Percentiles rank a stretch among this genome's conserved stretches.
These are phyloP conservation scores for Nephrotoma guestfalica DNA, from an alignment of 2,888 invertebrate genomes.

Conservation along the genomic window DNA sequence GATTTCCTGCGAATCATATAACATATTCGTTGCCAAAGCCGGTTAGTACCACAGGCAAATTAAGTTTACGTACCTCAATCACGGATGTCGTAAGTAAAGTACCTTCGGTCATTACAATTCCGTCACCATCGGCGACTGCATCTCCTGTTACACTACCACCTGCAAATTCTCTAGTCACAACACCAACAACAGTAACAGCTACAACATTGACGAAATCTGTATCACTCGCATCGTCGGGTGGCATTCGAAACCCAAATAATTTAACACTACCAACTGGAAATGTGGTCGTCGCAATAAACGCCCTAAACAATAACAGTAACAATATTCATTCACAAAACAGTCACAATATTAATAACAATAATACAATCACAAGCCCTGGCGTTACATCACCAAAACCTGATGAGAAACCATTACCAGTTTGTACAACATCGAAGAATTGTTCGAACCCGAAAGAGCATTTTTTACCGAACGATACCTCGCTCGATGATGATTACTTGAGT, in stretches of 20 bases:
- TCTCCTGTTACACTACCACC: slow-evolving; percentile 12
- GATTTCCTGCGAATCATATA: slow-evolving; percentile 29
- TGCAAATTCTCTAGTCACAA: slow-evolving; percentile 1
- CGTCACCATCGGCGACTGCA: slow-evolving; percentile 18
- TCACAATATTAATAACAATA: neutral
- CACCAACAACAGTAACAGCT: slow-evolving; percentile 9
- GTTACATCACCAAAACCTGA: slow-evolving; percentile 2
- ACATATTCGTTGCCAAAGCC: slow-evolving; percentile 31
- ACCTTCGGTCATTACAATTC: slow-evolving; percentile 31
- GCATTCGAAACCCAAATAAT: neutral
- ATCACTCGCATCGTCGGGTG: neutral
- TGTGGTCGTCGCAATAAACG: slow-evolving; percentile 9
- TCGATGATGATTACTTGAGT: slow-evolving; percentile 59
- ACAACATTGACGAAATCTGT: slow-evolving; percentile 3
- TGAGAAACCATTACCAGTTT: slow-evolving; percentile 28
- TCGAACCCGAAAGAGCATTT: slow-evolving; percentile 33
- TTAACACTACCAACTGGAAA: slow-evolving; percentile 9
- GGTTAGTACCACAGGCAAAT: slow-evolving; percentile 23
- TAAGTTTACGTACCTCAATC: slow-evolving; percentile 29
- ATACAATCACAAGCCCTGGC: neutral
- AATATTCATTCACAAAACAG: slow-evolving; percentile 17
- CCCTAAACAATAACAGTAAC: slow-evolving; percentile 19
- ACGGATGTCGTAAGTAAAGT: slow-evolving; percentile 32
- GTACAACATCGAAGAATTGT: slow-evolving; percentile 33
- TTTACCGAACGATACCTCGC: slow-evolving; percentile 31